Evolutionary conservation across 2,888 invertebrate species (phyloP).

Genomic region (Oegoconia quadripuncta): DNA sequence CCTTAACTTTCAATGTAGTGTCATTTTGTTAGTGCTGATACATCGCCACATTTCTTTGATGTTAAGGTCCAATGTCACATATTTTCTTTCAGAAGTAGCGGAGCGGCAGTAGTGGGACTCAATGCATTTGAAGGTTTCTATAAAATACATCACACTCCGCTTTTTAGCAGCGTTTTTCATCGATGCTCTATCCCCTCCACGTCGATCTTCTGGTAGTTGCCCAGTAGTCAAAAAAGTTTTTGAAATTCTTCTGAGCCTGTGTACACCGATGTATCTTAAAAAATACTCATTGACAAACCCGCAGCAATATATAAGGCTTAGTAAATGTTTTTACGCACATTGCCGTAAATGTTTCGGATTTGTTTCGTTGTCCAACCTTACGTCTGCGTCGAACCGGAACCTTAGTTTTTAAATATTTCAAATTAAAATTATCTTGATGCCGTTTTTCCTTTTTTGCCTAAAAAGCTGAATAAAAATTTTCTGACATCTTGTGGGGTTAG

Average conservation of each 20-base stretch:
- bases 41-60: conserved; percentile 14
- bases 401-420: conserved; percentile 20
- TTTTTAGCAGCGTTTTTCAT: conserved; percentile 3
- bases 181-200: conserved; percentile 20
- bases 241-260: conserved; percentile 19
- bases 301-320: conserved; percentile 19
- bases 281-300: conserved; percentile 23
- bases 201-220: conserved; percentile 19
- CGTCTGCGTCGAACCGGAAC: conserved; percentile 14
- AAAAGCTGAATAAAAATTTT: conserved; percentile 17
- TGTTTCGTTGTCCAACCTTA: conserved; percentile 7
- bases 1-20: conserved; percentile 3
- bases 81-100: conserved; percentile 20
- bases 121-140: conserved; percentile 22
- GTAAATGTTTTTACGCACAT: conserved; percentile 11
- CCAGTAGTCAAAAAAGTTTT: conserved; percentile 21
- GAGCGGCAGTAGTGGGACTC: conserved; percentile 23
- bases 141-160: conserved; percentile 16
- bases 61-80: conserved; percentile 15
- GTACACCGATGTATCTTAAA: conserved; percentile 18
- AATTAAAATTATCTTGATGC: conserved; percentile 23
- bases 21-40: conserved; percentile 5
- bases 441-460: conserved; percentile 17
- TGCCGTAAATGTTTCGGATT: conserved; percentile 10
- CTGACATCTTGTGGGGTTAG: conserved; percentile 13